Evolutionary conservation across 2,797 vertebrate species (phyloP), one percentile per base, ranked within the genome.

Genomic region (Sebastes minor): DNA sequence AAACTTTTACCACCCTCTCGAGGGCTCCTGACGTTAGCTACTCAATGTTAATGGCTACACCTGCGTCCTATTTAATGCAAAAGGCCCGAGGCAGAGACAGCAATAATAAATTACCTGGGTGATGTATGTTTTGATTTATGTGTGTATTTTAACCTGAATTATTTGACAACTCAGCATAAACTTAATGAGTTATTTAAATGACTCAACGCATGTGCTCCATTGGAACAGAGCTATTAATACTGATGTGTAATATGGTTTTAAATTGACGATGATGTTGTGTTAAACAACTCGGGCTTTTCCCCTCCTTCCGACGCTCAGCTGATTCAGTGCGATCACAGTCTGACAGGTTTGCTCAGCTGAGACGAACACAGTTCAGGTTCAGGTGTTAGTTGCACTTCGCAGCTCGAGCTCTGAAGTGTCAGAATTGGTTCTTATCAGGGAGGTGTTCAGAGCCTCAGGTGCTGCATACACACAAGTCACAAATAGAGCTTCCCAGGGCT

Each of bases 321-420:
- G 57, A 55, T 52, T 75, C 30, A 52, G 25, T 46, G 38, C 25
- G 4, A 28, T 7, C 1, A 13, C 56, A 18, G 70, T 64, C 27
- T 86, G 78, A 80, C 78, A 71, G 71, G 60, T 74, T 57, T 63
- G 65, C 70, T 81, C 30, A 59, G 46, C 77, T 68, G 74, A 74
- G 57, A 74, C 14, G 1, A 55, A 52, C 52, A 35, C 61, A 30
- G 73, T 63, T 80, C 57, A 80, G 62, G 64, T 72, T 81, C 69
- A 81, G 61, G 66, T 84, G 80, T 85, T 74, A 4, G 68, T 42
- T 52, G 62, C 67, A 66, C 57, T 87, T 73, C 57, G 46, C 55
- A 67, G 83, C 75, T 86, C 22, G 0, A 71, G 52, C 74, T 83
- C 66, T 62, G 25, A 62, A 35, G 56, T 46, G 69, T 77, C 69